Percentiles rank a stretch among this genome's conserved stretches.
Conservation (phyloP, 2,888 invertebrate genomes). For the Schrankia costaestrigalis region DNA sequence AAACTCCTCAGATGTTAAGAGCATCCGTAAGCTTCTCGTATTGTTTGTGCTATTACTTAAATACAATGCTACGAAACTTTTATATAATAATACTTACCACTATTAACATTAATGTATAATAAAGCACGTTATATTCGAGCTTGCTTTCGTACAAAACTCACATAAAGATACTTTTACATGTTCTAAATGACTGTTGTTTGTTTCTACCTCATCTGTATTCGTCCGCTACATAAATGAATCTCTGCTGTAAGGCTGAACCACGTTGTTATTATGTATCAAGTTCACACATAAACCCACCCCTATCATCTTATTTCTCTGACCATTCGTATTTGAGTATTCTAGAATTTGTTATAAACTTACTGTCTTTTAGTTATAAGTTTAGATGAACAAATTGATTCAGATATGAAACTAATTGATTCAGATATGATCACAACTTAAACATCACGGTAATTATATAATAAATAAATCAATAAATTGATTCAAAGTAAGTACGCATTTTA, state of each 20-base stretch:
- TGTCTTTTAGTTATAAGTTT: constrained; percentile 43
- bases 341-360: constrained; percentile 32
- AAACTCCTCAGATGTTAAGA: constrained; percentile 45
- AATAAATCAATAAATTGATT: constrained; percentile 29
- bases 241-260: constrained; percentile 60
- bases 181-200: constrained; percentile 6
- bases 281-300: constrained; percentile 72
- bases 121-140: constrained; percentile 10
- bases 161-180: constrained; percentile 17
- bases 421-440: constrained; percentile 18
- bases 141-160: constrained; percentile 21
- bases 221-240: constrained; percentile 47
- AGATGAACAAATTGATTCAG: constrained; percentile 31
- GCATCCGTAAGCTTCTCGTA: constrained; percentile 35
- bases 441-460: constrained; percentile 20
- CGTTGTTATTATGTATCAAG: constrained; percentile 26
- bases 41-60: constrained; percentile 34
- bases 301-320: constrained; percentile 42
- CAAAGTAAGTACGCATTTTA: constrained; percentile 21
- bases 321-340: constrained; percentile 21
- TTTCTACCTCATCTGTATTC: constrained; percentile 7
- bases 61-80: constrained; percentile 21
- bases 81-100: constrained; percentile 20
- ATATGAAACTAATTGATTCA: too few species aligned
- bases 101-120: constrained; percentile 18